Percentiles rank a stretch among this genome's conserved stretches.
These are phyloP conservation scores for Ceyx erithaca DNA, from an alignment of 2,797 vertebrate genomes.

Conservation along the genomic window DNA sequence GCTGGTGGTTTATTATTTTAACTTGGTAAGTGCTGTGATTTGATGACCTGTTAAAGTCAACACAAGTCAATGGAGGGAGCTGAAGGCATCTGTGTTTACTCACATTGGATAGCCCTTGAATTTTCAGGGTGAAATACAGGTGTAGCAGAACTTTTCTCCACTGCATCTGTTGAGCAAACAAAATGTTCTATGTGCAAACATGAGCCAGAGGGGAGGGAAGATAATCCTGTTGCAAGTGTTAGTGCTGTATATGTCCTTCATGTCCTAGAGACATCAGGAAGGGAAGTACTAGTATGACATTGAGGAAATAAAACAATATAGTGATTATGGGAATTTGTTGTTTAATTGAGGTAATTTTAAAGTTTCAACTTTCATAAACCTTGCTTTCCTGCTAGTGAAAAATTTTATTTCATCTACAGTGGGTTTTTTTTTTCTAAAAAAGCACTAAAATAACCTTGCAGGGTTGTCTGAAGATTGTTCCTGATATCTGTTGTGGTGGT, in stretches of 20 bases:
- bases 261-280: not conserved
- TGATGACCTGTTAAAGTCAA: conserved; percentile 8
- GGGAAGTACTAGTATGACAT: not conserved
- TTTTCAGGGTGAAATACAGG: not conserved
- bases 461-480: not conserved
- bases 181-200: not conserved
- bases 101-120: not conserved
- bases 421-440: not conserved
- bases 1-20: conserved; percentile 4
- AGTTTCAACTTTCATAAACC: not conserved
- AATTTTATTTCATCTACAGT: not conserved
- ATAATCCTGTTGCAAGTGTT: not conserved
- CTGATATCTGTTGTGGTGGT: not conserved
- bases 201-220: not conserved
- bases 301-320: not conserved
- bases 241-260: not conserved
- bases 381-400: not conserved
- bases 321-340: not conserved
- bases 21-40: not conserved
- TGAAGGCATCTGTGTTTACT: not conserved
- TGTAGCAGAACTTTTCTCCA: not conserved
- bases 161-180: not conserved
- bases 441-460: not conserved
- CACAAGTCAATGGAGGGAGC: not conserved
- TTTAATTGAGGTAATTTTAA: not conserved